Evolutionary conservation across 2,888 invertebrate species (phyloP), one percentile per base, ranked within the genome.

Genomic region (Esperia sulphurella): DNA sequence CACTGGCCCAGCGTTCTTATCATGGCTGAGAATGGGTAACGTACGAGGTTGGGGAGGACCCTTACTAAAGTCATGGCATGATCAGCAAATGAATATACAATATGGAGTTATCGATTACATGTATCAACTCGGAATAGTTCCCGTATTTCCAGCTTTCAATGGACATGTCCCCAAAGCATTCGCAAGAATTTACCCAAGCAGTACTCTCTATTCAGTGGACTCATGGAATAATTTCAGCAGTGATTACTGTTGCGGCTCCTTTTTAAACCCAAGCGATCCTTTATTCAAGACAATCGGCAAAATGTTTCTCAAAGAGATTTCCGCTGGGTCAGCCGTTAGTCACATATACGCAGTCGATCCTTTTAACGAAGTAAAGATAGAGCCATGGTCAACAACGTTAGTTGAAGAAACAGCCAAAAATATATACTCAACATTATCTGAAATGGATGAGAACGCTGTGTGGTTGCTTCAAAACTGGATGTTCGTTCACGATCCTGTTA

Each of bases 11-110:
- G 97, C 97, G 0, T 99, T 98, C 79, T 90, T 97, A 14, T 95
- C 98, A 14, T 99, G 98, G 98, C 91, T 94, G 21, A 91, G 98
- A 65, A 98, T 98, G 98, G 98, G 98, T 0, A 98, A 98, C 73
- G 91, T 98, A 1, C 93, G 95, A 47, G 95, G 95, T 0, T 98
- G 96, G 95, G 97, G 94, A 9, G 98, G 98, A 0, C 96, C 97
- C 0, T 78, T 98, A 9, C 90, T 93, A 0, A 65, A 90, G 13
- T 83, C 90, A 5, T 98, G 97, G 94, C 94, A 95, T 59, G 69
- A 89, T 0, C 76, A 89, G 31, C 95, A 96, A 54, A 76, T 94
- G 43, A 60, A 72, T 0, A 88, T 98, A 45, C 97, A 98, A 72
- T 93, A 93, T 61, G 76, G 85, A 59, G 95, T 98, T 35, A 81